These are phyloP conservation scores for Stichodactyla mertensii DNA, from an alignment of 64 coral and sea anemone genomes.

Conservation along the genomic window DNA sequence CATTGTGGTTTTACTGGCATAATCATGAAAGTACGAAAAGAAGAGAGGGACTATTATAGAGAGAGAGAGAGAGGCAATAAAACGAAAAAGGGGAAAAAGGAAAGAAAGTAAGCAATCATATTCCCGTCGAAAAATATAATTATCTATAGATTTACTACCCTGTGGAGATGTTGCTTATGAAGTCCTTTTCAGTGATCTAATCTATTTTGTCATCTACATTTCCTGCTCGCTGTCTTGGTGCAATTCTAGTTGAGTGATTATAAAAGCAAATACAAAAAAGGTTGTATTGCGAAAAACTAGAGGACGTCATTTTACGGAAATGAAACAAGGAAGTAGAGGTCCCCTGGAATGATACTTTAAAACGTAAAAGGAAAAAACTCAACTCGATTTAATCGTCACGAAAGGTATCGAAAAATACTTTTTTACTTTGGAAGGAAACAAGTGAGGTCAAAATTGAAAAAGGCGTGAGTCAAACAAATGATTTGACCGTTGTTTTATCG, in stretches of 20 bases:
- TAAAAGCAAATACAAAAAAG: not conserved
- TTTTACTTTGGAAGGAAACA: not conserved
- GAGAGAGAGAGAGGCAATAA: not conserved
- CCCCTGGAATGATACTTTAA: not conserved
- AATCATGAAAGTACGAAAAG: not conserved
- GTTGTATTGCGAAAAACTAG: not conserved
- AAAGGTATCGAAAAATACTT: not conserved
- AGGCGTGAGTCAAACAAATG: too few species aligned
- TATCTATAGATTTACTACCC: not conserved
- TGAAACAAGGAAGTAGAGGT: not conserved
- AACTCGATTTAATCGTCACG: not conserved
- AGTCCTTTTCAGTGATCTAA: not conserved
- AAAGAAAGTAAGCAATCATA: too few species aligned
- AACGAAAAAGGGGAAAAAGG: not conserved
- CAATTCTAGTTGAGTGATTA: not conserved
- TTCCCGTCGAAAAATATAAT: too few species aligned
- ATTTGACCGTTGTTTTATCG: too few species aligned
- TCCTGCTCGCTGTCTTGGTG: not conserved
- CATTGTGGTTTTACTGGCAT: not conserved
- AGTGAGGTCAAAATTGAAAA: not conserved
- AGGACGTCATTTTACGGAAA: constrained; percentile 2
- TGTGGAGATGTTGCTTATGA: not conserved
- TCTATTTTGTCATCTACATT: not conserved
- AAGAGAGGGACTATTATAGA: not conserved
- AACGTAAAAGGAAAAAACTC: not conserved